phyloP scores from a whole-genome alignment of 2,113 vertebrate genomes.

The Microcebus lehilahytsara region DNA sequence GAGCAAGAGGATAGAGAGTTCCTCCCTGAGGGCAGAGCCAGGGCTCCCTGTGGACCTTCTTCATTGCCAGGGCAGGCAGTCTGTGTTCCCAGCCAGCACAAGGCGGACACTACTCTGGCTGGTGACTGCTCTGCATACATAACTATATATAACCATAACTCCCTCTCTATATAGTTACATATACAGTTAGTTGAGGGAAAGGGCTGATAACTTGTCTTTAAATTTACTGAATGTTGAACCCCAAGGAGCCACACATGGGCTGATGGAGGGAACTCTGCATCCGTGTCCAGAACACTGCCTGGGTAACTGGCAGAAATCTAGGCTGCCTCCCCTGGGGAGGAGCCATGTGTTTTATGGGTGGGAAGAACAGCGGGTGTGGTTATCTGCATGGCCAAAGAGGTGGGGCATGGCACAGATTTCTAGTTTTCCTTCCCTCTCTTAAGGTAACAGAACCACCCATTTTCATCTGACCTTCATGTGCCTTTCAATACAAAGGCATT shows the following conservation, averaged over 20 bases:
- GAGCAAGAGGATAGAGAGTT: neutral
- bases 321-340: no score
- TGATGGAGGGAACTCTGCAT: neutral
- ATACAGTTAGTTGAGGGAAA: neutral
- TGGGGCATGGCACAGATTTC: neutral
- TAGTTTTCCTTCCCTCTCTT: neutral
- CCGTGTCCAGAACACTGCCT: neutral
- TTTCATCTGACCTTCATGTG: neutral
- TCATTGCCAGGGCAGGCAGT: neutral
- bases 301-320: neutral
- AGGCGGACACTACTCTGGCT: no score
- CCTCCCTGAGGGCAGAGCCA: neutral
- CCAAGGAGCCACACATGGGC: neutral
- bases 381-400: neutral
- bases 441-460: neutral
- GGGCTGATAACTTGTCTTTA: neutral
- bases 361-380: neutral
- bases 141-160: neutral
- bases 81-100: neutral
- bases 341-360: neutral
- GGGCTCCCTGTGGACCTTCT: neutral
- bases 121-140: neutral
- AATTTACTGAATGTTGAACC: neutral
- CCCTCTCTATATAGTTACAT: neutral
- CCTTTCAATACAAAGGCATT: neutral